Evolutionary conservation across 2,113 vertebrate genomes (phyloP), one percentile per base, ranked within the genome.

Genomic region (Willisornis vidua): DNA sequence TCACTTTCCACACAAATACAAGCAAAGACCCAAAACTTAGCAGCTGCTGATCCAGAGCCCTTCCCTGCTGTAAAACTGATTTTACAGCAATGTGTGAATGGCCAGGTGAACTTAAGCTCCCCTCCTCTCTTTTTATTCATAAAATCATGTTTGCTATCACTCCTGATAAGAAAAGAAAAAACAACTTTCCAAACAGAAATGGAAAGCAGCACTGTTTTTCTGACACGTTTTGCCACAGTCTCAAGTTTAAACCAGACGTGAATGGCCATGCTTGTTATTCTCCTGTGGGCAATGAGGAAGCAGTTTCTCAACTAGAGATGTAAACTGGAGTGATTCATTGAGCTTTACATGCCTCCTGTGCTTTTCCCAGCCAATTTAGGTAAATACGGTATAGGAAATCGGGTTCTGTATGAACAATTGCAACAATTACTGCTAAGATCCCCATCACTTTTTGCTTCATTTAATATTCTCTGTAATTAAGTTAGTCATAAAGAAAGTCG

Each of bases 381-480:
- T 68, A 93, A 93, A 79, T 72, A 72, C 1, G 46, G 52, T 89
- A 85, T 77, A 1, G 9, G 93, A 92, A 93, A 85, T 84, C 2
- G 0, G 77, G 61, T 65, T 78, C 78, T 66, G 9, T 67, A 63
- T 75, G 86, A 75, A 79, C 73, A 91, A 45, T 65, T 74, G 62
- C 89, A 88, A 82, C n/a, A 63, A 90, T 89, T 94, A 81, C 59
- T 90, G 51, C 78, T 92, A 92, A 94, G 70, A 82, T 70, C 26
- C 65, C 82, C 83, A 72, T 94, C 73, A 33, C 74, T 92, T 95
- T 95, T 95, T 89, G 71, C 71, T 96, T 93, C 89, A 85, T 72
- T 85, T 94, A 91, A 92, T 96, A 95, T 94, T 96, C 86, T 88
- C 74, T 92, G 49, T 88, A 93, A 96, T 96, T 87, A 72, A 20